A percentile compares a stretch with the other conserved stretches of the same genome.
Evolutionary conservation across 1,140 invertebrate species (phyloP).

Genomic region (Lepidostoma basale): DNA sequence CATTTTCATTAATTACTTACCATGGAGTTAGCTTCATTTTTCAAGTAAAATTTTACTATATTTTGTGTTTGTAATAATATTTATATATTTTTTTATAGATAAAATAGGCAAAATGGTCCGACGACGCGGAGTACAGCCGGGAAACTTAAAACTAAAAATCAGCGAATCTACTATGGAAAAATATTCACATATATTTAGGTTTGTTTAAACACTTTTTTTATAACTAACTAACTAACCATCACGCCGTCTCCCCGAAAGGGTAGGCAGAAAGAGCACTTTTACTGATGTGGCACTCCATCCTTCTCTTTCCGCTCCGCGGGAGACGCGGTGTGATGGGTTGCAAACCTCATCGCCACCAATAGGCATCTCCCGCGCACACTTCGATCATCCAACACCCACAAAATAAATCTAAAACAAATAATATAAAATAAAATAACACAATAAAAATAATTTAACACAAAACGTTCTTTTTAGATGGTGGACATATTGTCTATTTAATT

Average conservation of each 20-base stretch:
- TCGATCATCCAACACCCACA: too few relatives aligned
- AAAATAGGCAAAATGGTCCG: slow-evolving; percentile 1
- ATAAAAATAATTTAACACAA: too few relatives aligned
- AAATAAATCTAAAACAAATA: too few relatives aligned
- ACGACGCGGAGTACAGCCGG: not conserved
- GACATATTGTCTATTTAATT: too few relatives aligned
- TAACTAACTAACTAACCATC: not conserved
- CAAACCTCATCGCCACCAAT: not conserved
- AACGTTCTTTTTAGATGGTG: too few relatives aligned
- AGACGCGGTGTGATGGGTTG: not conserved
- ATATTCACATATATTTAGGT: slow-evolving; percentile 14
- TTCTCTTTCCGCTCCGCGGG: not conserved
- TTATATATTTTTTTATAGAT: slow-evolving; percentile 1
- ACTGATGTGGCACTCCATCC: not conserved
- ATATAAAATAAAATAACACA: too few relatives aligned
- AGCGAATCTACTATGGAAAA: not conserved
- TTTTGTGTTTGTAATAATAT: too few relatives aligned
- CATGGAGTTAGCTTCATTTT: too few relatives aligned
- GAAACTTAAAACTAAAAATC: not conserved
- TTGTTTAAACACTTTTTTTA: not conserved
- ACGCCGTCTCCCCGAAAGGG: too few relatives aligned
- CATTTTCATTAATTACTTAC: too few relatives aligned
- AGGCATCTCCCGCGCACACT: too few relatives aligned
- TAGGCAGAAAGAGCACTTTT: not conserved
- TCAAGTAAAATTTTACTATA: too few relatives aligned